Evolutionary conservation across 1,140 invertebrate genomes (phyloP).

Genomic region (Drosophila repletoides): DNA sequence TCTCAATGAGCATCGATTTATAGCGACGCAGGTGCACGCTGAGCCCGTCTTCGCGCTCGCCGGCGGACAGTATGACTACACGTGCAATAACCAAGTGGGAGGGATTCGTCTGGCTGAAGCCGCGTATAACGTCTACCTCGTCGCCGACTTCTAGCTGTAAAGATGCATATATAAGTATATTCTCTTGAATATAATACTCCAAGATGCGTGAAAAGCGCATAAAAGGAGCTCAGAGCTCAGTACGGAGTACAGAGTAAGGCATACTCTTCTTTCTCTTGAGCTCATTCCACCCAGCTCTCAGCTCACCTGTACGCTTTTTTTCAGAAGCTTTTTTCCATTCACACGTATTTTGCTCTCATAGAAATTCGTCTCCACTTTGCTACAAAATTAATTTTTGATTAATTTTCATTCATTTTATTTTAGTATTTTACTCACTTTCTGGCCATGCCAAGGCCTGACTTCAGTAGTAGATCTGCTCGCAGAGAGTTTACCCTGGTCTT

Average conservation of each 20-base stretch:
- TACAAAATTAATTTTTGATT: conserved; percentile 47
- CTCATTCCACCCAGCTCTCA: too few species aligned
- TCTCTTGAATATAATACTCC: neutral
- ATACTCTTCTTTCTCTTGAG: too few species aligned
- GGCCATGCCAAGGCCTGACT: conserved; percentile 86
- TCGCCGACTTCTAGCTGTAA: conserved; percentile 84
- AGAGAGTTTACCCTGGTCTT: conserved; percentile 85
- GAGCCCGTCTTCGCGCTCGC: conserved; percentile 80
- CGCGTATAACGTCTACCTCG: conserved; percentile 86
- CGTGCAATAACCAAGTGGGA: conserved; percentile 85
- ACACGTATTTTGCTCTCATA: conserved; percentile 87
- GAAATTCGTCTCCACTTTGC: conserved; percentile 86
- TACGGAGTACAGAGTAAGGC: too few species aligned
- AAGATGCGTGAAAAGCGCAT: too few species aligned
- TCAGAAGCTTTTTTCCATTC: conserved; percentile 86
- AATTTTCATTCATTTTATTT: too few species aligned
- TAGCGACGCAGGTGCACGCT: conserved; percentile 84
- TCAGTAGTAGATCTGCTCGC: conserved; percentile 86
- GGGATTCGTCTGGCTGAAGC: conserved; percentile 84
- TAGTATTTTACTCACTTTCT: conserved; percentile 84
- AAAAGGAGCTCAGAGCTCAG: too few species aligned
- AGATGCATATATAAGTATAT: neutral
- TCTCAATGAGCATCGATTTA: conserved; percentile 85
- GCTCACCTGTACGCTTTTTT: conserved; percentile 85
- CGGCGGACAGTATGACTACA: conserved; percentile 84